These are phyloP conservation scores for Cygnus atratus DNA, from an alignment of 2,113 vertebrate genomes.

Conservation along the genomic window DNA sequence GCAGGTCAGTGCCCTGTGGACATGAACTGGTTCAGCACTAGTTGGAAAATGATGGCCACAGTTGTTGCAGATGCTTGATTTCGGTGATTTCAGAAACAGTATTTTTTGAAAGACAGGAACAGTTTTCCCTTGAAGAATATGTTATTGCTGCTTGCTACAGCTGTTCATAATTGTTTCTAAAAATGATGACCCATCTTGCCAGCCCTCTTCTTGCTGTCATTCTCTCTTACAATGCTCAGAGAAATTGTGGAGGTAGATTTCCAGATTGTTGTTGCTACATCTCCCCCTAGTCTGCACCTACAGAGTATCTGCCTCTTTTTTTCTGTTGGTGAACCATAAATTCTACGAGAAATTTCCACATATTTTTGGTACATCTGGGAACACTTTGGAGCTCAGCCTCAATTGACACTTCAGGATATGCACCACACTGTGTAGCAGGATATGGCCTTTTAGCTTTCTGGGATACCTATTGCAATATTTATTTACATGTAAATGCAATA, in stretches of 20 bases:
- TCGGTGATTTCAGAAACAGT: background rate
- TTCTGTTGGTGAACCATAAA: background rate
- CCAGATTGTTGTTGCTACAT: background rate
- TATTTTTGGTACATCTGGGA: background rate
- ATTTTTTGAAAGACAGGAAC: background rate
- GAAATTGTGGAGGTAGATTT: background rate
- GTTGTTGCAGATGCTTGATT: background rate
- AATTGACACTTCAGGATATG: background rate
- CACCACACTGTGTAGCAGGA: background rate
- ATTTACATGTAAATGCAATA: background rate
- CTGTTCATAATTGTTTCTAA: background rate
- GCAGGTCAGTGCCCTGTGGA: background rate
- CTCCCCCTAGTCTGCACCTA: background rate
- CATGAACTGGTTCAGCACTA: background rate
- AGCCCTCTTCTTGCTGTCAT: background rate
- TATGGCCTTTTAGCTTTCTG: background rate
- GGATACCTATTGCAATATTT: background rate
- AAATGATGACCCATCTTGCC: background rate
- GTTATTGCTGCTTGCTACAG: background rate
- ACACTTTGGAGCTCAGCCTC: background rate
- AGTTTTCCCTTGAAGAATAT: background rate
- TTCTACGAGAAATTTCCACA: background rate
- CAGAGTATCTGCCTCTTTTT: background rate
- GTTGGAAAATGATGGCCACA: background rate
- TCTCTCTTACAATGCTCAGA: background rate